phyloP scores from a whole-genome alignment of 2,797 vertebrate genomes.

The Morelia viridis region DNA sequence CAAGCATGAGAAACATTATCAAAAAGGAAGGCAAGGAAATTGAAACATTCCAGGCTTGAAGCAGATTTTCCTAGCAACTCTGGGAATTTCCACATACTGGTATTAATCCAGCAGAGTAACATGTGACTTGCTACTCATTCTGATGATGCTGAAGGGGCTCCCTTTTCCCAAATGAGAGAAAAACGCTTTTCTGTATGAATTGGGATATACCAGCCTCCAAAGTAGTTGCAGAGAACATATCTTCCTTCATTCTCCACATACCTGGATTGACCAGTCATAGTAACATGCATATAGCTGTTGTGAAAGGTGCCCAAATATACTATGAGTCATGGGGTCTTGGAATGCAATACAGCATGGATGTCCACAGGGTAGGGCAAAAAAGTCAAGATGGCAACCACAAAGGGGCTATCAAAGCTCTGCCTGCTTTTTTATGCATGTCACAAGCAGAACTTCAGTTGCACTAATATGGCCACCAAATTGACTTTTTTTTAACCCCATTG shows the following conservation, averaged over 20 bases:
- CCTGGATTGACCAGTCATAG: not conserved
- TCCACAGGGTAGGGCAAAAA: no score
- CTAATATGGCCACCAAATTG: no score
- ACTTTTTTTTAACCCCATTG: no score
- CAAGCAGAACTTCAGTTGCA: no score
- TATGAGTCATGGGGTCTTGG: no score
- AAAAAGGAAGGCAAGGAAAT: constrained; percentile 10
- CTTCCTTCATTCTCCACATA: not conserved
- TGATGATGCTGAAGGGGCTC: not conserved
- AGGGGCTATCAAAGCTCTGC: no score
- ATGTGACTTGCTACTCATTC: not conserved
- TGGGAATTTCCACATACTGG: not conserved
- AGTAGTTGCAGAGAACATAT: not conserved
- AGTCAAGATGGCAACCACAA: no score
- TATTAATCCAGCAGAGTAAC: no score
- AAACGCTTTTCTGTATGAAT: not conserved
- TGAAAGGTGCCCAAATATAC: no score
- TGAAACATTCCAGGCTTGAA: constrained; percentile 18
- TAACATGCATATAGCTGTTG: not conserved
- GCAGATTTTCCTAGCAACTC: not conserved
- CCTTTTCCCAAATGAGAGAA: not conserved
- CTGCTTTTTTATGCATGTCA: no score
- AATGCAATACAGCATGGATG: no score
- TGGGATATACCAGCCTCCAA: not conserved
- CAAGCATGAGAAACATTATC: constrained; percentile 39